These are phyloP conservation scores for Steromphala cineraria DNA, from an alignment of 2,888 invertebrate species.

Conservation along the genomic window DNA sequence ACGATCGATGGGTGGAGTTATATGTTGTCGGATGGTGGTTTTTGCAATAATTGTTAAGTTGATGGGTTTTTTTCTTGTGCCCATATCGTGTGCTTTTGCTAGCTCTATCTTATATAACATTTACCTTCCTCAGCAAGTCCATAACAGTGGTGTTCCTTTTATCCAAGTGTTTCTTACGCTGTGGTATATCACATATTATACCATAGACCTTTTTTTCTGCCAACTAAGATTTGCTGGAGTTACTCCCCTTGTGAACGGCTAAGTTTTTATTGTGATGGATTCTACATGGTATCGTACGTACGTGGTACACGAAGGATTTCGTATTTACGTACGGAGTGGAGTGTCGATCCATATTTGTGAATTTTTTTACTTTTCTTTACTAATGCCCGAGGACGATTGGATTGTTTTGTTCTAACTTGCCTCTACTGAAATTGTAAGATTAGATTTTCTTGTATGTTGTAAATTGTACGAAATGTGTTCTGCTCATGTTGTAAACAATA, in stretches of 20 bases:
- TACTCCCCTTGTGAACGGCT: slow-evolving; percentile 15
- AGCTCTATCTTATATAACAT: slow-evolving; percentile 2
- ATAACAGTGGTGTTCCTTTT: slow-evolving; percentile 8
- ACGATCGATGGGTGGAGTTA: slow-evolving; percentile 17
- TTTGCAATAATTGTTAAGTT: slow-evolving; percentile 22
- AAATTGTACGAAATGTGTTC: no score
- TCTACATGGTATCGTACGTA: no score
- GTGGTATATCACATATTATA: slow-evolving; percentile 5
- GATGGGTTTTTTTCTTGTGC: slow-evolving; percentile 20
- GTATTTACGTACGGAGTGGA: no score
- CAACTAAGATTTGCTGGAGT: slow-evolving; percentile 11
- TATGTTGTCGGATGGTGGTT: slow-evolving; percentile 28
- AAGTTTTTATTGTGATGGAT: neutral
- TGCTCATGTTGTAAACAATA: no score
- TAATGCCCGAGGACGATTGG: no score
- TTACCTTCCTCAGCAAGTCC: neutral
- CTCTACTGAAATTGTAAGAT: no score
- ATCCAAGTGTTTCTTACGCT: slow-evolving; percentile 6
- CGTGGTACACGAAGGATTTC: no score
- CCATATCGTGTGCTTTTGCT: slow-evolving; percentile 18
- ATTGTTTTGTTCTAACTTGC: no score
- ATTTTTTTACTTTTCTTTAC: no score
- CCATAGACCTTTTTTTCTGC: neutral
- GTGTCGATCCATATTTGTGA: no score
- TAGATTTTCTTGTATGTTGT: no score